Evolutionary conservation across 2,797 vertebrate genomes (phyloP).

Genomic region (Fistularia commersonii): DNA sequence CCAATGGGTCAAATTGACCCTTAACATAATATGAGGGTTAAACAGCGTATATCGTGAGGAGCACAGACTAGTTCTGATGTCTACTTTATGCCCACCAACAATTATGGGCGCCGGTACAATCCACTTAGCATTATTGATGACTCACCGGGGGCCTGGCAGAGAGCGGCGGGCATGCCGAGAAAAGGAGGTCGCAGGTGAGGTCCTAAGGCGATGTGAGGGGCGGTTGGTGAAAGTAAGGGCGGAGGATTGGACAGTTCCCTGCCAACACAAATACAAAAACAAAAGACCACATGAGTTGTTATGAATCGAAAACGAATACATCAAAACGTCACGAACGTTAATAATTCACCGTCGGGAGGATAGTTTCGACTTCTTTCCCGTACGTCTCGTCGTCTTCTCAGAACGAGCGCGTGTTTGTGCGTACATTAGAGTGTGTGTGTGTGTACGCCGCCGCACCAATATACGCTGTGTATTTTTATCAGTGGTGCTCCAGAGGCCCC

Average conservation of each 20-base stretch:
- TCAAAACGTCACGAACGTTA: too few relatives aligned
- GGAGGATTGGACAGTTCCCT: conserved; percentile 88
- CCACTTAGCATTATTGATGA: conserved; percentile 1
- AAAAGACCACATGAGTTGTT: conserved; percentile 8
- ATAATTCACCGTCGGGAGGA: too few relatives aligned
- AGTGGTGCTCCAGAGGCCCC: conserved; percentile 63
- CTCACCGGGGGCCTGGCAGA: conserved; percentile 96
- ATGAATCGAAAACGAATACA: neutral
- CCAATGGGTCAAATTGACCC: too few relatives aligned
- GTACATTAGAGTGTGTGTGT: conserved; percentile 2
- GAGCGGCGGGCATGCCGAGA: conserved; percentile 88
- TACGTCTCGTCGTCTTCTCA: conserved; percentile 5
- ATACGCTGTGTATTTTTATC: conserved; percentile 71
- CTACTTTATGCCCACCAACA: neutral
- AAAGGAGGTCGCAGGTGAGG: conserved; percentile 92
- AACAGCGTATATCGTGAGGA: neutral
- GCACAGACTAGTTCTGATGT: neutral
- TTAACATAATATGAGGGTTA: too few relatives aligned
- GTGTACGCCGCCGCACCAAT: conserved; percentile 27
- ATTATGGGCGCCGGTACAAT: neutral
- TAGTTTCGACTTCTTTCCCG: conserved; percentile 5
- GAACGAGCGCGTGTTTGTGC: neutral
- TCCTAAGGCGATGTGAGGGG: conserved; percentile 91
- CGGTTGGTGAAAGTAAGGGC: conserved; percentile 88
- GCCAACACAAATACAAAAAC: conserved; percentile 39